Conservation (phyloP, 2,797 vertebrate genomes). For the Channallabes apus region DNA sequence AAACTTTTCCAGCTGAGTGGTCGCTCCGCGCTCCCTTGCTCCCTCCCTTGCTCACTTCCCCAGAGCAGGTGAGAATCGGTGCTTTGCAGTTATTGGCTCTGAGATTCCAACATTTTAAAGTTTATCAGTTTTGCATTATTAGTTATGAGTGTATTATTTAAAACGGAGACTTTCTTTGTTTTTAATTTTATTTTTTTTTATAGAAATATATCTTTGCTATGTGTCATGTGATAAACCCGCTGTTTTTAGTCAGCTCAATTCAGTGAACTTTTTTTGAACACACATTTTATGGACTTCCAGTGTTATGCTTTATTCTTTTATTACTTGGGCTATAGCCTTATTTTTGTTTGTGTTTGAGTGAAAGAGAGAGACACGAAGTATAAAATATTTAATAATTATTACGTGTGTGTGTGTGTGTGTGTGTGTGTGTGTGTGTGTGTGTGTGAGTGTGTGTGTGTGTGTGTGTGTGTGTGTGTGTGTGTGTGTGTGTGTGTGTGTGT, state of each 20-base stretch:
- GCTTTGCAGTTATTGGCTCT: conserved; percentile 29
- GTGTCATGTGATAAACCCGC: neutral
- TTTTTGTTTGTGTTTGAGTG: neutral
- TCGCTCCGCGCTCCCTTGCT: conserved; percentile 26
- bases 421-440: neutral
- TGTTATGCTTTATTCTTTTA: neutral
- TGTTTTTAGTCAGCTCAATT: neutral
- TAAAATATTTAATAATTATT: neutral
- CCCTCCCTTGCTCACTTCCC: conserved; percentile 7
- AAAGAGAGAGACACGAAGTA: neutral
- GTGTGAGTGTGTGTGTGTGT: no score
- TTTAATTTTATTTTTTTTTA: neutral
- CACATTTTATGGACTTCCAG: neutral
- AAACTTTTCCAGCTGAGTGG: conserved; percentile 47
- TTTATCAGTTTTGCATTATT: neutral
- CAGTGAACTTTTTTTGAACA: neutral
- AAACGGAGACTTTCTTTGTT: neutral
- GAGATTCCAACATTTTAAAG: conserved; percentile 8
- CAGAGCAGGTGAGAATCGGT: conserved; percentile 36
- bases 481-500: no score
- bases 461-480: no score
- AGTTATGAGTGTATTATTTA: neutral
- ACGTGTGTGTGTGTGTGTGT: neutral
- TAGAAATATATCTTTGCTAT: neutral
- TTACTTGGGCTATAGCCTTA: neutral